Evolutionary conservation across 2,888 invertebrate genomes (phyloP).

Genomic region (Ditula angustiorana): DNA sequence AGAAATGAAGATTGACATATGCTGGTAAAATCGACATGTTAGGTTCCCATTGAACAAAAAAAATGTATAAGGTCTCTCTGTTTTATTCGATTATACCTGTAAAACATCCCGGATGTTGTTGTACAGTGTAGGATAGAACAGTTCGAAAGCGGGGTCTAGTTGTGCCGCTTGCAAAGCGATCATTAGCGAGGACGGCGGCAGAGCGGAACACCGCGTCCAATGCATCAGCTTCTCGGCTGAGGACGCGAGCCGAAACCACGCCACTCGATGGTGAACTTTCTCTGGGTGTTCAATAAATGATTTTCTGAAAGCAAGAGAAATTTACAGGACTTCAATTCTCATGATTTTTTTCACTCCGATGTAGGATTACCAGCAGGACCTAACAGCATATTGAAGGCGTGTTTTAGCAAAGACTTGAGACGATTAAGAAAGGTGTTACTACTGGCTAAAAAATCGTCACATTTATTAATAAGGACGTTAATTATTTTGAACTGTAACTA

Average conservation of each 20-base stretch:
- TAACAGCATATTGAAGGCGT: too few relatives aligned
- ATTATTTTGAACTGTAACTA: too few relatives aligned
- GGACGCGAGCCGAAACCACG: conserved; percentile 66
- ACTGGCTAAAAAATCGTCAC: too few relatives aligned
- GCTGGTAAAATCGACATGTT: too few relatives aligned
- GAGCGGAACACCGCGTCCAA: conserved; percentile 67
- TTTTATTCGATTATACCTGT: conserved; percentile 51
- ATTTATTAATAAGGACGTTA: too few relatives aligned
- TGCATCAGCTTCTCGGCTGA: conserved; percentile 58
- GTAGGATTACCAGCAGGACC: too few relatives aligned
- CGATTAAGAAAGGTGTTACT: too few relatives aligned
- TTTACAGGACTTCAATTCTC: neutral
- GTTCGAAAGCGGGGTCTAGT: conserved; percentile 68
- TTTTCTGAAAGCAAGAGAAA: conserved; percentile 55
- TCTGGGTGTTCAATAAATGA: conserved; percentile 61
- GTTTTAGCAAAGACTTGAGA: too few relatives aligned
- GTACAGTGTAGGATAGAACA: conserved; percentile 66
- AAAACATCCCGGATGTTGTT: conserved; percentile 57
- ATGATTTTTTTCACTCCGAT: too few relatives aligned
- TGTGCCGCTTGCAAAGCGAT: conserved; percentile 65
- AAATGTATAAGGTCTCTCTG: too few relatives aligned
- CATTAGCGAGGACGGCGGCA: conserved; percentile 66
- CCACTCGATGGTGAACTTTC: conserved; percentile 58
- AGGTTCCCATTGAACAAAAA: too few relatives aligned
- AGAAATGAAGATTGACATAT: too few relatives aligned